Conservation (phyloP, 2,888 invertebrate genomes). For the Cephalotes varians region DNA sequence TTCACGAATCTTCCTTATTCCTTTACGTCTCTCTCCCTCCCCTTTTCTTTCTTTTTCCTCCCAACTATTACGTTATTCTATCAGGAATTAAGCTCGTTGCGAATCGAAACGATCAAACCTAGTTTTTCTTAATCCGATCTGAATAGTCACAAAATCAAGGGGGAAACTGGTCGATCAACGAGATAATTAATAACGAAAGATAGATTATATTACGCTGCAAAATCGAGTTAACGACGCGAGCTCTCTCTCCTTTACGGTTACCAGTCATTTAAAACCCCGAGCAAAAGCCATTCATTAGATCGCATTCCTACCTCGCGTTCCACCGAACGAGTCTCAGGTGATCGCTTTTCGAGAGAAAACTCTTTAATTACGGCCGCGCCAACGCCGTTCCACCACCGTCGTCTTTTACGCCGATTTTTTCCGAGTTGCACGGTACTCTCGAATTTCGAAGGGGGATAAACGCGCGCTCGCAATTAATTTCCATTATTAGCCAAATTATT, state of each 20-base stretch:
- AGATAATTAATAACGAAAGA: slow-evolving; percentile 50
- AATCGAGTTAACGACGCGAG: slow-evolving; percentile 47
- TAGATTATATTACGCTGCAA: slow-evolving; percentile 46
- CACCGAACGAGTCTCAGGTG: slow-evolving; percentile 60
- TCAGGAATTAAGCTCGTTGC: neutral
- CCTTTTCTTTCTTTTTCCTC: neutral
- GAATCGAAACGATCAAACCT: neutral
- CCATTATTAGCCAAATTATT: slow-evolving; percentile 72
- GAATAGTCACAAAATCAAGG: slow-evolving; percentile 16
- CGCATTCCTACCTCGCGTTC: slow-evolving; percentile 45
- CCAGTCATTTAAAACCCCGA: slow-evolving; percentile 48
- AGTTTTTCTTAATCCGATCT: neutral
- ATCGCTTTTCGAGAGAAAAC: slow-evolving; percentile 64
- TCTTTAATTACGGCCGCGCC: slow-evolving; percentile 68
- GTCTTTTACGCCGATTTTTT: slow-evolving; percentile 29
- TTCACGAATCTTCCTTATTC: slow-evolving; percentile 22
- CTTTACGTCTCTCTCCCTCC: neutral
- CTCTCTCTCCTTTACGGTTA: slow-evolving; percentile 21
- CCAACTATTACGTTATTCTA: neutral
- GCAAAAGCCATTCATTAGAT: slow-evolving; percentile 50
- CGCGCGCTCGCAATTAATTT: slow-evolving; percentile 71
- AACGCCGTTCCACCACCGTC: slow-evolving; percentile 5
- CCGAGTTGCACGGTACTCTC: slow-evolving; percentile 41
- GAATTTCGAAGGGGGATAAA: slow-evolving; percentile 61
- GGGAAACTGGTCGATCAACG: slow-evolving; percentile 6